Evolutionary conservation across 2,888 invertebrate species (phyloP).

Genomic region (Melikaiella ostensackeni): DNA sequence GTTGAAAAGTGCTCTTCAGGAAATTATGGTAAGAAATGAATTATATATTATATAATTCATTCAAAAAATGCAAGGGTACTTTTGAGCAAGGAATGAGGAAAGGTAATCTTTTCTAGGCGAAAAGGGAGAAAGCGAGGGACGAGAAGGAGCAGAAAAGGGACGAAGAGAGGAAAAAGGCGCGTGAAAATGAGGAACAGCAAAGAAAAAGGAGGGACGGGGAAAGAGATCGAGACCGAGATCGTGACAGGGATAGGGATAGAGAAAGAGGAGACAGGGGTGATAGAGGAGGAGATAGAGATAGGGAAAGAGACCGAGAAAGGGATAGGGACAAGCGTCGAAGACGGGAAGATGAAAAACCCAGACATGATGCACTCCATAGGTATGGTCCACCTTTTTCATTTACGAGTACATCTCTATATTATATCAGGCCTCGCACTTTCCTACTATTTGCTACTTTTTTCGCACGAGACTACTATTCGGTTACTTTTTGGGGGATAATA

Average conservation of each 20-base stretch:
- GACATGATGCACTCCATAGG: slow-evolving; percentile 72
- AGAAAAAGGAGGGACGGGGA: slow-evolving; percentile 68
- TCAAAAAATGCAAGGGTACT: background rate
- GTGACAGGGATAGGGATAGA: slow-evolving; percentile 61
- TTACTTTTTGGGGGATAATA: no score
- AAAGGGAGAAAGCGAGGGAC: slow-evolving; percentile 78
- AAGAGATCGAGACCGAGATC: slow-evolving; percentile 57
- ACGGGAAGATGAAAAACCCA: slow-evolving; percentile 72
- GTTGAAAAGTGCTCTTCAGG: slow-evolving; percentile 80
- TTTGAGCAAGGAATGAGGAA: background rate
- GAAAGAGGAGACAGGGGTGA: slow-evolving; percentile 62
- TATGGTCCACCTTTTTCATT: slow-evolving; percentile 46
- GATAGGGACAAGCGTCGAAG: slow-evolving; percentile 71
- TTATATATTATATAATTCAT: slow-evolving; percentile 34
- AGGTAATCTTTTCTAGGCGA: slow-evolving; percentile 66
- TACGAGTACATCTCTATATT: background rate
- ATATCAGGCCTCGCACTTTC: no score
- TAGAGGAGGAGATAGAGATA: slow-evolving; percentile 64
- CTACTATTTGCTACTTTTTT: no score
- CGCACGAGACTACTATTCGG: no score
- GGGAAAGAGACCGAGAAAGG: slow-evolving; percentile 62
- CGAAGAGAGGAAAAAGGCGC: slow-evolving; percentile 78
- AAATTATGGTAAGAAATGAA: slow-evolving; percentile 77
- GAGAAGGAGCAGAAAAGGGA: slow-evolving; percentile 79
- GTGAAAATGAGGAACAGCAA: slow-evolving; percentile 71